Evolutionary conservation across 2,888 invertebrate species (phyloP).

Genomic region (Phragmatobia fuliginosa): DNA sequence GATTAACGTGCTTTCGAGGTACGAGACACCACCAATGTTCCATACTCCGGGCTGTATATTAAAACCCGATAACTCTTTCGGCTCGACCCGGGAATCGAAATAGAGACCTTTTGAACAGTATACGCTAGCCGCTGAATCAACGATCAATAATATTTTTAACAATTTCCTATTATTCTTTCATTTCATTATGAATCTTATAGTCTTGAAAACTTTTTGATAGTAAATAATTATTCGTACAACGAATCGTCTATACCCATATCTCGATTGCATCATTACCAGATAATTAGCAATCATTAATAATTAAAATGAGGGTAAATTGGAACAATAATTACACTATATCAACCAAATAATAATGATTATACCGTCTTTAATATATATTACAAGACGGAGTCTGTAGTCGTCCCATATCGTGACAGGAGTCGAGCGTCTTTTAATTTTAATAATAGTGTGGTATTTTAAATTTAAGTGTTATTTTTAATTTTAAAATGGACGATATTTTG

Average conservation of each 20-base stretch:
- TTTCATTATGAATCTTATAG: neutral
- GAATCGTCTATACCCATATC: neutral
- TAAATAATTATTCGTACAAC: neutral
- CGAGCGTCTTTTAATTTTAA: slow-evolving; percentile 29
- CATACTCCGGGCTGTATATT: too few species aligned
- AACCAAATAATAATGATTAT: slow-evolving; percentile 22
- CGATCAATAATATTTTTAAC: too few species aligned
- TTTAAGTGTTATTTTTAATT: slow-evolving; percentile 3
- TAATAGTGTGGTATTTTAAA: slow-evolving; percentile 17
- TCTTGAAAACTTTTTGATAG: neutral
- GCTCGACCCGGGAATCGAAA: too few species aligned
- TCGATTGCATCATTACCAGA: neutral
- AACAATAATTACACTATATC: neutral
- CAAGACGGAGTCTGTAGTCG: slow-evolving; percentile 28
- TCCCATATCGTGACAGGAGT: slow-evolving; percentile 28
- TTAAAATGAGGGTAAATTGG: slow-evolving; percentile 23
- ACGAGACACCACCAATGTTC: too few species aligned
- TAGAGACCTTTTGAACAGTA: too few species aligned
- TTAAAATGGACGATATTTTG: slow-evolving; percentile 67
- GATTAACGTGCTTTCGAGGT: too few species aligned
- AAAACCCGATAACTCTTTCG: too few species aligned
- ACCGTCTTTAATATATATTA: slow-evolving; percentile 28
- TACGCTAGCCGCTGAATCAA: too few species aligned
- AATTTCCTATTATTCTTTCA: too few species aligned
- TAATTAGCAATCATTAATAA: neutral